Conservation (phyloP, 2,888 invertebrate species). For the Candidula unifasciata region DNA sequence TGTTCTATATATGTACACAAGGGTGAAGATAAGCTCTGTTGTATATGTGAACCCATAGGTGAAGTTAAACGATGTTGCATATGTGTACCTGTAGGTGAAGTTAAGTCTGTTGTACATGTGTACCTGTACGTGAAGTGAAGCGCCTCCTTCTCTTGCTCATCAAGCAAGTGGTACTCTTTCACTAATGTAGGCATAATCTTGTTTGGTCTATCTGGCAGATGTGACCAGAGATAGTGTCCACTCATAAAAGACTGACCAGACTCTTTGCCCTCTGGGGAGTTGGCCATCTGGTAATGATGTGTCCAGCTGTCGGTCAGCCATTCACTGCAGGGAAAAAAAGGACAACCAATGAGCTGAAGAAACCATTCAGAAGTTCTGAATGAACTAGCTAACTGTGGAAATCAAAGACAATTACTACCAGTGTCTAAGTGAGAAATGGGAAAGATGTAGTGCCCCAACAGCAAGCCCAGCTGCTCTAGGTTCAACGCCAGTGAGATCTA, state of each 20-base stretch:
- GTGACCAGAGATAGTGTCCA: conserved; percentile 39
- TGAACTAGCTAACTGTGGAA: background rate
- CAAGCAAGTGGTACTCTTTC: conserved; percentile 24
- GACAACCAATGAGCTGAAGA: background rate
- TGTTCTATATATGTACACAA: no score
- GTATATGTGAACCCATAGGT: no score
- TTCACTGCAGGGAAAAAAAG: conserved; percentile 17
- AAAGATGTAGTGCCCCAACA: no score
- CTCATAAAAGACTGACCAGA: conserved; percentile 44
- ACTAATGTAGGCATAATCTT: conserved; percentile 13
- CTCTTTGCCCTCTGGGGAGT: conserved; percentile 5
- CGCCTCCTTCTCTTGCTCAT: conserved; percentile 12
- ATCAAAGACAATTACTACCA: no score
- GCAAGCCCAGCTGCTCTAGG: no score
- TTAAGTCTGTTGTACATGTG: no score
- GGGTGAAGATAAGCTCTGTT: no score
- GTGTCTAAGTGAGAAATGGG: no score
- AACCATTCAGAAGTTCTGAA: background rate
- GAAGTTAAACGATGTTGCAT: no score
- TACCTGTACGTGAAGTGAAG: conserved; percentile 16
- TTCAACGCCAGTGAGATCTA: no score
- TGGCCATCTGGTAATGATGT: conserved; percentile 46
- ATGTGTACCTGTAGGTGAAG: no score
- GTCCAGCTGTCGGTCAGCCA: conserved; percentile 46
- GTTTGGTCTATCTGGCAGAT: background rate